Base-by-base conservation (phyloP, 2,888 invertebrate species). In the Chrysina gloriosa region DNA sequence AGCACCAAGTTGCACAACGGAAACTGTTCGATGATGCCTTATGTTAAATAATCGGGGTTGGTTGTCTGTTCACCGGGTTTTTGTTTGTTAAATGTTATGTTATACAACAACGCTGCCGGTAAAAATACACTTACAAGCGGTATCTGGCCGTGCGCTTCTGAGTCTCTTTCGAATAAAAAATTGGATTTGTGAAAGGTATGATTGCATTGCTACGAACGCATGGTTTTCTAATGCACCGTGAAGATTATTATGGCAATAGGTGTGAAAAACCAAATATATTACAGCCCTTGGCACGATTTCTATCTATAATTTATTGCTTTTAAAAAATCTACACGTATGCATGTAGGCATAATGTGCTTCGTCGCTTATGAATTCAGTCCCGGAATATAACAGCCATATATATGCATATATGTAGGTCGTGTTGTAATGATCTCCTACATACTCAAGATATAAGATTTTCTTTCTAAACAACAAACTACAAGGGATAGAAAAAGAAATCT, bases 241-340 rank as follows among this genome's bases (percentile, higher is more conserved):
- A 63, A 63, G 48, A 48, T 63, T 63, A 63, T 63, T 63, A 63
- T 48, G 34, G 48, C 29, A 34, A 63, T 63, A 63, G 47, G 63
- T 63, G 63, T 63, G 47, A 45, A 63, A 56, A 63, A 63, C 47
- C 27, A 34, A 48, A 63, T 42, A 63, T 63, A 63, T 63, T 63
- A 63, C 63, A 34, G 63, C 63, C 63, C 63, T 63, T 63, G 63
- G 63, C 63, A 48, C 21, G 31, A 31, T 47, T 48, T 23, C 21
- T 56, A 27, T 11, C 31, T 63, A 29, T 63, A 63, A 63, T 63
- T 63, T 63, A 63, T 48, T 27, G 34, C 23, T 6, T 48, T 45
- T 27, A 21, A 29, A 14, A 58, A 58, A 58, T 39, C 34, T 48
- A 29, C 23, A 21, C 63, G 48, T 23, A 63, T 27, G 19, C n/a